Evolutionary conservation across 2,113 vertebrate species (phyloP), one percentile per base, ranked within the genome.

Genomic region (Leucoraja erinaceus): DNA sequence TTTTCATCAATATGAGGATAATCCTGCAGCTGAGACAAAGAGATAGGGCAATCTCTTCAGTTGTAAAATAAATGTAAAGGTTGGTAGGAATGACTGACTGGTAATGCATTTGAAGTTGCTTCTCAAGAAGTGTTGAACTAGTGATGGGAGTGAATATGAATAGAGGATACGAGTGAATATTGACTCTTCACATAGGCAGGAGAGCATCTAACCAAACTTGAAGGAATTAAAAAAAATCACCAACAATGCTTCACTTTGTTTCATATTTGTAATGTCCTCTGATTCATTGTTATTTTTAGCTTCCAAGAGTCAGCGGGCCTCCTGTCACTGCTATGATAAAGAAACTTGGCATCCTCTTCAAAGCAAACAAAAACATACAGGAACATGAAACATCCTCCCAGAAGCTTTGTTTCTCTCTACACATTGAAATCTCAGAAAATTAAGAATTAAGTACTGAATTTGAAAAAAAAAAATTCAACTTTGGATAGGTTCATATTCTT

Each of bases 261-360:
- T 81, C 20, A 20, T 8, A 22, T 81, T 81, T 81, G 38, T 54
- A 54, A 54, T 7, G 77, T 33, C 16, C 5, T 22, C 22, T 81
- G 78, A 47, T 77, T 11, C 18, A 54, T 7, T 47, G 33, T 75
- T 75, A 81, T 22, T 54, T 81, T 54, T 54, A 81, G 78, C 5
- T 54, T 81, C 33, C 78, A 22, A 20, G 38, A 6, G 22, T 81
- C 78, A 81, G 18, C 16, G 10, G 38, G 63, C 47, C 38, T 56
- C 38, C 78, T 56, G 78, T 7, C 38, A 54, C 8, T 2, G 56
- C 47, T 10, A 20, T 31, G 47, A 56, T 54, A 25, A 47, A 10
- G 78, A 81, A 81, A 81, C 20, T 81, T 81, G 78, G 38, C 78
- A 81, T 81, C 54, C 38, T 81, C 66, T 31, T 70, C 66, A 92